Base-by-base conservation (phyloP, 2,888 invertebrate genomes). In the Apodemia mormo region DNA sequence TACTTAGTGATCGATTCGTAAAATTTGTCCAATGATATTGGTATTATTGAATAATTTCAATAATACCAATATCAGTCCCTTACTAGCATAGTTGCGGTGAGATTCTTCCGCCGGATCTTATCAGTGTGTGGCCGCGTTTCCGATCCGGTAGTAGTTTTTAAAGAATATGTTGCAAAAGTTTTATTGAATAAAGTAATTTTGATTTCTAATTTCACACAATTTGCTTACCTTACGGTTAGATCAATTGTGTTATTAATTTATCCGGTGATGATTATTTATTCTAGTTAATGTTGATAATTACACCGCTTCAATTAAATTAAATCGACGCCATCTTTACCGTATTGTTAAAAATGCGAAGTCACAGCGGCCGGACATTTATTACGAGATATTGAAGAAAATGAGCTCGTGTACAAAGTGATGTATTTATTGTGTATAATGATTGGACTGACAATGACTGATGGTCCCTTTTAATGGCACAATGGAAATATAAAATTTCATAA, bases 401-500 rank as follows among this genome's bases (percentile, higher is more conserved):
- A 64, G 64, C 37, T 37, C 37, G 33, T 64, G 37, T 33, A 64
- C 64, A 64, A 37, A 33, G 33, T 64, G 64, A 64, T 37, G 64
- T 64, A 64, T 64, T 64, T 64, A 37, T 64, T 64, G 33, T 64
- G 37, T 33, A 37, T 64, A 64, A 64, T 64, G 64, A 64, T 64
- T 64, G 37, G 33, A 37, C 58, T 49, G 61, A 61, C 61, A 68
- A 68, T 61, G 68, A 49, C 68, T 45, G 68, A 68, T 61, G 68
- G 61, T n/a, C 65, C 40, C 65, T 54, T 40, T 43, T 30, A 40
- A 65, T 9, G 43, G 66, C 30, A 70, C 66, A 70, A 70, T 43
- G 58, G 69, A 66, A 58, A 73, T 70, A 71, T 67, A 67, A 43
- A 67, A 67, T 71, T 69, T 73, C 29, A 70, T 70, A 67, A 70